Base-by-base conservation (phyloP, 2,113 vertebrate species). In the Telmatochromis sp. region DNA sequence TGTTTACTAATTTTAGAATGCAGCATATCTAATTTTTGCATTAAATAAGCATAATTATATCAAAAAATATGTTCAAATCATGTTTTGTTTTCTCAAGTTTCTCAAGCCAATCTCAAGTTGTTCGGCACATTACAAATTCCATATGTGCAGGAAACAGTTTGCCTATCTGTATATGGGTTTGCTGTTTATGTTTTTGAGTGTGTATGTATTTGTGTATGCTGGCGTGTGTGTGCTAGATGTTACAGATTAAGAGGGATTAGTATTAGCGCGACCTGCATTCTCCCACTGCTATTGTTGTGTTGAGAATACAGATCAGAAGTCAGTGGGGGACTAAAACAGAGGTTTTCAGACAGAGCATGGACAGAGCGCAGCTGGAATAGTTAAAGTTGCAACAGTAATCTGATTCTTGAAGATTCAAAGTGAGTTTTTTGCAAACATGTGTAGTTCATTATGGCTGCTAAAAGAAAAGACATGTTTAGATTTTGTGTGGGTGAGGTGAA, bases 201-300 rank as follows among this genome's bases (percentile, higher is more conserved):
- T 12, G 37, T 54, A n/a, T 73, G 19, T 10, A 37, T 60, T 12
- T 60, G 45, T 83, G 82, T 28, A n/a, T 78, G 45, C 35, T 45
- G 19, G n/a, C 14, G 12, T 12, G 28, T 37, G 31, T 40, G 50
- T 26, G 13, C 14, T 78, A 63, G 71, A 57, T 80, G 12, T 35
- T 23, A 15, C 40, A 88, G 95, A 95, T 94, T 92, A 93, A 90
- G 12, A 21, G 21, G 90, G 87, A 93, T 95, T 93, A 93, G 75
- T 26, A 80, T 82, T 81, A 50, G 81, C 60, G 45, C 85, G 88
- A 89, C 80, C 89, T 81, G 87, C 89, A 73, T 89, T 84, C 83
- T 75, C 80, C 73, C 50, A 81, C 81, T 47, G 80, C 83, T 82
- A 86, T 83, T 91, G 89, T 91, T 92, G 84, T 82, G 88, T 45